A percentile compares a stretch with the other conserved stretches of the same genome.
Conservation (phyloP, 2,113 vertebrate species). For the Chrysochloris asiatica region DNA sequence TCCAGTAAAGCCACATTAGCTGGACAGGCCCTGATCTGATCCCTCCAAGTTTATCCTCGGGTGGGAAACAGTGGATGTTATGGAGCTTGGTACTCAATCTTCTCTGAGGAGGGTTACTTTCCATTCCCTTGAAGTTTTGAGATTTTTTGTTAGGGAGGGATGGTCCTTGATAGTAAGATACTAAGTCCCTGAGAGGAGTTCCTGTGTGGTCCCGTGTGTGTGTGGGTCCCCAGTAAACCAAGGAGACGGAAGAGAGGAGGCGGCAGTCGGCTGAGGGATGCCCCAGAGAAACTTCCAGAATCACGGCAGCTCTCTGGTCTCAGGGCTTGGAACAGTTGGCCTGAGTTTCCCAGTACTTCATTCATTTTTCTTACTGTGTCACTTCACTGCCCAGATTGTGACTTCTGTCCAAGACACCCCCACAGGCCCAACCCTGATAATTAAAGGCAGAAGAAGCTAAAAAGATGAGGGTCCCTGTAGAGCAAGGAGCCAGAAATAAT, state of each 20-base stretch:
- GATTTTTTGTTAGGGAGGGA: neutral
- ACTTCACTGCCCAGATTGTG: neutral
- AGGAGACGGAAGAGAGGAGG: neutral
- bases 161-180: neutral
- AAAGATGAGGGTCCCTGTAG: neutral
- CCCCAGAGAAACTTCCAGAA: conserved; percentile 27
- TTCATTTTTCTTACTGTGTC: neutral
- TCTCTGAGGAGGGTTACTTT: neutral
- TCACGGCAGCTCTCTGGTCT: neutral
- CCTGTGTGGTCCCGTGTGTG: neutral
- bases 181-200: neutral
- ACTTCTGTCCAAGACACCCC: neutral
- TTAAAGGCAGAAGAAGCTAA: neutral
- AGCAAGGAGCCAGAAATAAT: neutral
- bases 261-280: neutral
- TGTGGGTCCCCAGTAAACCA: neutral
- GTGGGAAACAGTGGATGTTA: neutral
- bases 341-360: neutral
- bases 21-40: conserved; percentile 27
- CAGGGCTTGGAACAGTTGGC: neutral
- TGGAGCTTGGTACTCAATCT: neutral
- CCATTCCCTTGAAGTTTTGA: neutral
- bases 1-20: conserved; percentile 44
- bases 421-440: neutral
- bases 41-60: conserved; percentile 37